A percentile compares a stretch with the other conserved stretches of the same genome.
Evolutionary conservation across 2,113 vertebrate genomes (phyloP).

Genomic region (Platysternon megacephalum): DNA sequence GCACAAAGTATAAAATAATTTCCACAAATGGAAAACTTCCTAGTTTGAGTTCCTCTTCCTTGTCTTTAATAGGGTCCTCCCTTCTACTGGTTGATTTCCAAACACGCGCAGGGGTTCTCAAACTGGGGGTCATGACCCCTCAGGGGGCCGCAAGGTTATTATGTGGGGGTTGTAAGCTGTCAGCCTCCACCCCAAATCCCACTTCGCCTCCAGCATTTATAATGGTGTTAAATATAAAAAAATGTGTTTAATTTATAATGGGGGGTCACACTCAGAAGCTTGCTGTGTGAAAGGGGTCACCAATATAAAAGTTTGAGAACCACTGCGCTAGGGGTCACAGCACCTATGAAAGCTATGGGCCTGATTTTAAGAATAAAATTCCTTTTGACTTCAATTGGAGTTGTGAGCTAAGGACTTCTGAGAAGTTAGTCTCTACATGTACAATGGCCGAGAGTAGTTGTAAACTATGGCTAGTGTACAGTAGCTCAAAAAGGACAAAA

Average conservation of each 20-base stretch:
- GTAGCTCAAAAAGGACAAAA: not conserved
- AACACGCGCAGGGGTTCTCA: not conserved
- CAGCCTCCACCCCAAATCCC: too few species aligned
- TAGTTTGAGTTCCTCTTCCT: not conserved
- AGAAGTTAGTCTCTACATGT: not conserved
- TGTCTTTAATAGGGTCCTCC: not conserved
- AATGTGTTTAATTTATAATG: too few species aligned
- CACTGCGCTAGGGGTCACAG: not conserved
- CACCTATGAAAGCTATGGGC: not conserved
- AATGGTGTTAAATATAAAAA: too few species aligned
- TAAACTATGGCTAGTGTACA: not conserved
- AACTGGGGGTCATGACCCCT: too few species aligned
- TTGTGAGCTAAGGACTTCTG: not conserved
- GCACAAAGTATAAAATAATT: not conserved
- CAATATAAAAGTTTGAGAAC: too few species aligned
- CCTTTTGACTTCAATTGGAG: not conserved
- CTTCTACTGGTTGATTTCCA: not conserved
- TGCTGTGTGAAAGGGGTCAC: too few species aligned
- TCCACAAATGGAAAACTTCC: not conserved
- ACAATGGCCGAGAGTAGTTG: not conserved
- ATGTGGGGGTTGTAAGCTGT: too few species aligned
- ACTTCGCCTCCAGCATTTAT: too few species aligned
- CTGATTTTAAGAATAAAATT: not conserved
- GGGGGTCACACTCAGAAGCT: too few species aligned
- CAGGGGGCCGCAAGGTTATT: too few species aligned